A percentile compares a stretch with the other conserved stretches of the same genome.
These are phyloP conservation scores for Tyto alba DNA, from an alignment of 2,113 vertebrate genomes.

Conservation along the genomic window DNA sequence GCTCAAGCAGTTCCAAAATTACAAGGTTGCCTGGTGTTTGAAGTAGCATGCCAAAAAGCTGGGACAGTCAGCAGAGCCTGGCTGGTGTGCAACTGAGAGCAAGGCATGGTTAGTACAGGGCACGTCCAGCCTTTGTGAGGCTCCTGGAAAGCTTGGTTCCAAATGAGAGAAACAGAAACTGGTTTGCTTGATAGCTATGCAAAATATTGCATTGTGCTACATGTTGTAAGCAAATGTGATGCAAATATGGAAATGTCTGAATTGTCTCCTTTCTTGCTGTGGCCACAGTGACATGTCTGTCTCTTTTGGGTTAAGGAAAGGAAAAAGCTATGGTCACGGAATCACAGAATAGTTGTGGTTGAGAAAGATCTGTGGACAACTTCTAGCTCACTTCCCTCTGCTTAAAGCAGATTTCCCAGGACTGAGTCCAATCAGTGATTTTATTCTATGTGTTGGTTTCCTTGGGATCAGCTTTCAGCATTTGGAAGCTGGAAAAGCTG, in stretches of 20 bases:
- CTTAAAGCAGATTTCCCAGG: not conserved
- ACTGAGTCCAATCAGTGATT: not conserved
- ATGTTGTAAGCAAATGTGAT: not conserved
- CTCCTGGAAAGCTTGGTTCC: not conserved
- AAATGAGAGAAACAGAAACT: not conserved
- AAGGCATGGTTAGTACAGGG: no score
- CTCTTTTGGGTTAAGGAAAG: not conserved
- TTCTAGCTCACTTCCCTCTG: not conserved
- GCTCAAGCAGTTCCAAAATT: not conserved
- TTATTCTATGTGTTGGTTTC: not conserved
- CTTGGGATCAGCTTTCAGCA: not conserved
- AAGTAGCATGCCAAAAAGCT: not conserved
- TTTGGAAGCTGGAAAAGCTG: not conserved
- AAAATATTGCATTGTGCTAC: not conserved
- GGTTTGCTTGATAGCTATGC: not conserved
- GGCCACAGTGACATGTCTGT: not conserved
- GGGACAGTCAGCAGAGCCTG: not conserved
- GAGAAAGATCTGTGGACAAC: not conserved
- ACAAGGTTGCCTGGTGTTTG: not conserved
- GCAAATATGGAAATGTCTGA: not conserved
- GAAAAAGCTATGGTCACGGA: not conserved
- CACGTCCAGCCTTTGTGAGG: not conserved
- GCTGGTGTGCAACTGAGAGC: accelerated
- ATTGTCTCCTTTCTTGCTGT: not conserved
- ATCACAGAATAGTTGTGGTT: not conserved